phyloP scores from a whole-genome alignment of 2,888 invertebrate species.

The Gymnoscelis rufifasciata region DNA sequence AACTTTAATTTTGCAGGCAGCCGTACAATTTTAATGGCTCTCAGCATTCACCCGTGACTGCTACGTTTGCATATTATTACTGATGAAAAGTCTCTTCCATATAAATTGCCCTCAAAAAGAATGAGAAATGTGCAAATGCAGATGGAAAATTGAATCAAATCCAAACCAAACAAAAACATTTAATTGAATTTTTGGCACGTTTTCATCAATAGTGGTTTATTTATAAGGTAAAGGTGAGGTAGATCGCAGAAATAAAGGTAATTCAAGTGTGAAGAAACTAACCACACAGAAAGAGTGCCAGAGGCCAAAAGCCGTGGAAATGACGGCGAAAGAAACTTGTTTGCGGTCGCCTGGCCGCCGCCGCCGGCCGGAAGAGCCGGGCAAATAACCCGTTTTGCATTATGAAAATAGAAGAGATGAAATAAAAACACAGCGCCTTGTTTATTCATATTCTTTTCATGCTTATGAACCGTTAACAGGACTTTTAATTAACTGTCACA shows the following conservation, averaged over 20 bases:
- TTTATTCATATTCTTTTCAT: conserved; percentile 41
- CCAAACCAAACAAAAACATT: neutral
- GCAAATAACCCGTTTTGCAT: conserved; percentile 65
- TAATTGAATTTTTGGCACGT: neutral
- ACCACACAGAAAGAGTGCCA: conserved; percentile 7
- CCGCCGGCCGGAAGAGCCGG: conserved; percentile 47
- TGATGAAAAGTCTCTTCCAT: conserved; percentile 30
- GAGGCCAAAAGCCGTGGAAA: conserved; percentile 27
- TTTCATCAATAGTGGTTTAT: neutral
- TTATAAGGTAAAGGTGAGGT: conserved; percentile 6
- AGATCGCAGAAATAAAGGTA: conserved; percentile 11
- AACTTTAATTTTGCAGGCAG: conserved; percentile 25
- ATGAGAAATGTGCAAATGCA: neutral
- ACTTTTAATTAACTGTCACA: conserved; percentile 44
- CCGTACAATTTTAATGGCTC: conserved; percentile 42
- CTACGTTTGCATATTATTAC: conserved; percentile 46
- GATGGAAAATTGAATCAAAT: neutral
- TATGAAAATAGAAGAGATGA: conserved; percentile 59
- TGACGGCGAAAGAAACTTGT: conserved; percentile 49
- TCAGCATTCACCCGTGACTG: conserved; percentile 39
- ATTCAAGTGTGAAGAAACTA: conserved; percentile 15
- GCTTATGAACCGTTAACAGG: conserved; percentile 36
- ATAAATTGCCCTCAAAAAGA: neutral
- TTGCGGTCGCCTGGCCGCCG: conserved; percentile 33
- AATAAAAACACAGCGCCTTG: conserved; percentile 48